These are phyloP conservation scores for Xestobium rufovillosum DNA, from an alignment of 2,888 invertebrate species.

Conservation along the genomic window DNA sequence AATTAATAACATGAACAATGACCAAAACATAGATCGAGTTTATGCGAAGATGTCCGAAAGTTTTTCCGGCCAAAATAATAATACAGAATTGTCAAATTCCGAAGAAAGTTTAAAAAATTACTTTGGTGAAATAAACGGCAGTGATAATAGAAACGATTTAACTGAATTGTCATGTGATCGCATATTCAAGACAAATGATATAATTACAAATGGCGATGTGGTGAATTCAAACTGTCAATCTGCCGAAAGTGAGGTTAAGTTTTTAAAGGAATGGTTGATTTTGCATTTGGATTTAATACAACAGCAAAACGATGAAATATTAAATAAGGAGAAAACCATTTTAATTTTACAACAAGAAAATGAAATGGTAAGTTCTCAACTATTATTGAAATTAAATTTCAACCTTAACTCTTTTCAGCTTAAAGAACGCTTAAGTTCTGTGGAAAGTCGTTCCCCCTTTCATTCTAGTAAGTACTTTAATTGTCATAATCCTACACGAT, in stretches of 20 bases:
- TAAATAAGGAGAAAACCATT: constrained; percentile 70
- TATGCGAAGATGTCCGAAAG: constrained; percentile 44
- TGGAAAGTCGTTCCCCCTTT: constrained; percentile 53
- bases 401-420: constrained; percentile 28
- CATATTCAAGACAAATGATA: too few species aligned
- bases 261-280: constrained; percentile 69
- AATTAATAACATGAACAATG: constrained; percentile 34
- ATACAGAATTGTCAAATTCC: constrained; percentile 30
- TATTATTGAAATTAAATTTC: constrained; percentile 6
- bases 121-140: constrained; percentile 18
- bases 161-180: constrained; percentile 17
- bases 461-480: constrained; percentile 24
- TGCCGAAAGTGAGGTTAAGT: constrained; percentile 55
- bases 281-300: constrained; percentile 83
- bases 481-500: constrained; percentile 16
- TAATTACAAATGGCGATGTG: constrained; percentile 25
- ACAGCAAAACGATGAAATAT: constrained; percentile 79
- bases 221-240: constrained; percentile 33
- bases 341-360: constrained; percentile 68
- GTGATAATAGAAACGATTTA: constrained; percentile 41
- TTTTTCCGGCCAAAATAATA: constrained; percentile 37
- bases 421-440: constrained; percentile 53
- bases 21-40: constrained; percentile 42
- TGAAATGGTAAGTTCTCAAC: constrained; percentile 56
- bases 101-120: constrained; percentile 18